A percentile compares a stretch with the other conserved stretches of the same genome.
Evolutionary conservation across 2,113 vertebrate genomes (phyloP).

Genomic region (Saimiri boliviensis): DNA sequence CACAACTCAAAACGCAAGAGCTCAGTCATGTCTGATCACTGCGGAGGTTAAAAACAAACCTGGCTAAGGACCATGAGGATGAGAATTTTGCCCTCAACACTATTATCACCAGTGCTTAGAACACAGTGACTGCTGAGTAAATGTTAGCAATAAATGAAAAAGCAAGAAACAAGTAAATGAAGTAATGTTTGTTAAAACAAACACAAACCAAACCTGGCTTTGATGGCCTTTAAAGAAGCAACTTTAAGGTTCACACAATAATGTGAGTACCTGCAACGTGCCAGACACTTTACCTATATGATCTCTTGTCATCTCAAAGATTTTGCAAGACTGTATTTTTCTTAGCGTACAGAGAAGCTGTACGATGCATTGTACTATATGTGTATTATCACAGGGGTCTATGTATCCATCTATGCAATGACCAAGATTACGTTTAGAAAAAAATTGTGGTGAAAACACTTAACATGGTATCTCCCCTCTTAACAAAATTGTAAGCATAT

Average conservation of each 20-base stretch:
- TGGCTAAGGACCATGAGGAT: neutral
- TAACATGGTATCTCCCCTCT: neutral
- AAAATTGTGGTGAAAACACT: neutral
- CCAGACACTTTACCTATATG: neutral
- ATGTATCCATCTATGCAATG: neutral
- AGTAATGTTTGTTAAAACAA: slow-evolving; percentile 21
- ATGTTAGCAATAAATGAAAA: neutral
- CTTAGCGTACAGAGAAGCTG: neutral
- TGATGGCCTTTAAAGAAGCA: slow-evolving; percentile 30
- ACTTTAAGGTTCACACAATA: neutral
- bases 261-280: neutral
- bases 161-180: neutral
- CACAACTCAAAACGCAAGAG: neutral
- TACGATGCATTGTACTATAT: neutral
- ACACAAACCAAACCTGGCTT: neutral
- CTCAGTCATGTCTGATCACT: neutral
- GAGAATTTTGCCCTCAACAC: neutral
- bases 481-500: neutral
- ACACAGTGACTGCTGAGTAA: neutral
- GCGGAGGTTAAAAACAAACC: slow-evolving; percentile 14
- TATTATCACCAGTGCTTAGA: slow-evolving; percentile 2
- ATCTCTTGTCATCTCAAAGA: neutral
- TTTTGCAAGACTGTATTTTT: slow-evolving; percentile 3
- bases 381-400: neutral
- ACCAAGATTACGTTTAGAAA: slow-evolving; percentile 10